phyloP scores from a whole-genome alignment of 2,888 invertebrate genomes.

The Andrena bucephala region DNA sequence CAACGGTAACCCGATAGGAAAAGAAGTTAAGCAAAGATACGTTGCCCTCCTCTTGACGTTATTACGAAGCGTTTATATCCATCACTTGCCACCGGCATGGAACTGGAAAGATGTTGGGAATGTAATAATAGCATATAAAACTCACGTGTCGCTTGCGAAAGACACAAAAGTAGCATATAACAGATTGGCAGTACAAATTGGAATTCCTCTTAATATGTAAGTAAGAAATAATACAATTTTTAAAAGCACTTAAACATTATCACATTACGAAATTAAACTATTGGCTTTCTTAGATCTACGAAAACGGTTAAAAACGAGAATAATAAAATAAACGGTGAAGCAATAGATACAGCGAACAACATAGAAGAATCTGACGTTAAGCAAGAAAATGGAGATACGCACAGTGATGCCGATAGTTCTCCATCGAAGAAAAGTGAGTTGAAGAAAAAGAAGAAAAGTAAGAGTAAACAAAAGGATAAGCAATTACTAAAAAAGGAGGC shows the following conservation, averaged over 20 bases:
- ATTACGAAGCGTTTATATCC: constrained; percentile 83
- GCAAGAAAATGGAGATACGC: constrained; percentile 50
- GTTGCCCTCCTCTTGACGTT: constrained; percentile 86
- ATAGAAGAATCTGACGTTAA: constrained; percentile 63
- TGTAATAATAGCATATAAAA: constrained; percentile 82
- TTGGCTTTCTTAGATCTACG: constrained; percentile 50
- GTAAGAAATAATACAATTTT: constrained; percentile 40
- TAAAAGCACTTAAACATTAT: constrained; percentile 2
- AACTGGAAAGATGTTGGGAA: constrained; percentile 84
- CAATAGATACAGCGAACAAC: constrained; percentile 66
- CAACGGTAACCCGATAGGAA: constrained; percentile 59
- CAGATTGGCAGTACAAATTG: constrained; percentile 84
- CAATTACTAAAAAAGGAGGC: constrained; percentile 86
- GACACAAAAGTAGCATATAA: constrained; percentile 85
- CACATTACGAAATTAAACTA: constrained; percentile 3
- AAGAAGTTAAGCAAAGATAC: constrained; percentile 87
- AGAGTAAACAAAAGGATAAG: constrained; percentile 80
- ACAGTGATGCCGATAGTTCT: constrained; percentile 48
- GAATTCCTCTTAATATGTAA: constrained; percentile 78
- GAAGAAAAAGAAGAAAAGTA: constrained; percentile 81
- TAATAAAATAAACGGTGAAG: constrained; percentile 69
- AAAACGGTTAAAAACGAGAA: constrained; percentile 77
- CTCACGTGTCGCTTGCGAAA: constrained; percentile 81
- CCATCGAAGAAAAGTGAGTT: constrained; percentile 70
- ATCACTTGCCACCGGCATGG: constrained; percentile 80